A percentile compares a stretch with the other conserved stretches of the same genome.
Evolutionary conservation across 2,888 invertebrate genomes (phyloP).

Genomic region (Sarcophaga caerulescens): DNA sequence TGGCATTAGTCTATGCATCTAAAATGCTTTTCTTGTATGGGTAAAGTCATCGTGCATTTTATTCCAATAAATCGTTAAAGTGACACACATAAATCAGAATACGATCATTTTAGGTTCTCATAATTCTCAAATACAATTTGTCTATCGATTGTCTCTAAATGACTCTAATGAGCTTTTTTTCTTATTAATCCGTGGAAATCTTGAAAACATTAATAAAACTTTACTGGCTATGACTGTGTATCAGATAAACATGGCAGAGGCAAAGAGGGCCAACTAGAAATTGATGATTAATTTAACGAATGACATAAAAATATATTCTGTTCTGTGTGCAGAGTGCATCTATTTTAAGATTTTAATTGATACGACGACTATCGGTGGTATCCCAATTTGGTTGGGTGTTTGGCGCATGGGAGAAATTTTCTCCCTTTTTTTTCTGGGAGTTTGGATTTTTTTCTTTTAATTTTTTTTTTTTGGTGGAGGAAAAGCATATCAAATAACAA

Average conservation of each 20-base stretch:
- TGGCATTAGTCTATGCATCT: neutral
- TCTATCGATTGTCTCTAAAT: constrained; percentile 54
- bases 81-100: constrained; percentile 63
- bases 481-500: constrained; percentile 48
- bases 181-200: constrained; percentile 51
- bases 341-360: constrained; percentile 40
- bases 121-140: constrained; percentile 39
- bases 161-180: constrained; percentile 58
- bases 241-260: neutral
- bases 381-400: neutral
- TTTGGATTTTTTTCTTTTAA: neutral
- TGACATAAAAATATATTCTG: constrained; percentile 9
- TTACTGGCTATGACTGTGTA: neutral
- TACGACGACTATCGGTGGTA: neutral
- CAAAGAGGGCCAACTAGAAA: neutral
- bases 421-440: neutral
- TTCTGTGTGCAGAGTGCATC: neutral
- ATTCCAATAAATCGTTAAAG: constrained; percentile 48
- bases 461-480: neutral
- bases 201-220: constrained; percentile 28
- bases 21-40: constrained; percentile 47
- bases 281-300: constrained; percentile 45
- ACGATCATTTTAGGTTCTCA: constrained; percentile 40
- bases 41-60: constrained; percentile 27
- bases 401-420: constrained; percentile 28